Evolutionary conservation across 35 echinoderm and acorn worm genomes (phyloP), one percentile per base, ranked within the genome.

Genomic region (Apostichopus californicus): DNA sequence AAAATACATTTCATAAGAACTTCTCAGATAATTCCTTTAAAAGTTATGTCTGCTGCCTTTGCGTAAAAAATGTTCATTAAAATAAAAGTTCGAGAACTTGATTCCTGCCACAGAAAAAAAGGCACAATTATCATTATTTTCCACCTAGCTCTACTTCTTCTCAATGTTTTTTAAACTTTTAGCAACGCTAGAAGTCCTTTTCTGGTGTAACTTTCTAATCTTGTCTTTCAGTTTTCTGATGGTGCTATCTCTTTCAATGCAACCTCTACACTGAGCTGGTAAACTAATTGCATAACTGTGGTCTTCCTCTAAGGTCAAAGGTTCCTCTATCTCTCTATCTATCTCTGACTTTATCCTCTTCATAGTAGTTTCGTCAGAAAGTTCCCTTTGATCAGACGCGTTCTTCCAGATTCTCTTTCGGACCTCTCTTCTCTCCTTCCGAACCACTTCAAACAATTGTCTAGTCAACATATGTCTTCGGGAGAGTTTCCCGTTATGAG

Each of bases 391-490:
- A 20, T 75, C 71, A 0, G 15, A 22, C 14, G 6, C 15, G 11
- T 1, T 13, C 17, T 75, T 0, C 71, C 71, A 75, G 21, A 7
- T 22, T 75, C 71, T 75, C 6, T 75, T 75, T 22, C n/a, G 14
- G 71, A n/a, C 71, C 71, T 75, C 71, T 75, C 6, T 75, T n/a
- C 71, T 75, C 20, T 75, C 71, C 71, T 75, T 75, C 17, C 71
- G 14, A 6, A 75, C 71, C 17, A 75, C 71, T 22, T 75, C 71
- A n/a, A 75, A 75, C 6, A 75, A 75, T 75, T 75, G 71, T 21
- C 71, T 75, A 7, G 71, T 75, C 6, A 75, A 22, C 71, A 75
- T n/a, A 20, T 75, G 71, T 3, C 71, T 14, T 22, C 71, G 14
- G 15, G 71, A 75, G 71, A 75, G 71, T 75, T 75, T 75, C 6